Evolutionary conservation across 2,797 vertebrate species (phyloP).

Genomic region (Protonibea diacanthus): DNA sequence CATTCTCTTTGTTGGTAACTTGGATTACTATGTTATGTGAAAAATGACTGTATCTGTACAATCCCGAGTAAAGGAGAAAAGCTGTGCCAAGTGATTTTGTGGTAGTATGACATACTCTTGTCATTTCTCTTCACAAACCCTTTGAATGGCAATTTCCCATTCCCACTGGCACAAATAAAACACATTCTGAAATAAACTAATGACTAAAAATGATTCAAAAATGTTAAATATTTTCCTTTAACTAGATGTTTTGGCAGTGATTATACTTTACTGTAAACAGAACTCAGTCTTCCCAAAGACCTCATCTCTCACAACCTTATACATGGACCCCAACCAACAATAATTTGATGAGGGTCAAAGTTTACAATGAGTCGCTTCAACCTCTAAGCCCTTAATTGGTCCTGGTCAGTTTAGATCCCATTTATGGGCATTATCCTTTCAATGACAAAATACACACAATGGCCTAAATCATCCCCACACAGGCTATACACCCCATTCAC

Average conservation of each 20-base stretch:
- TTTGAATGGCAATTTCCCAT: not conserved
- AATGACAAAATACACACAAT: conserved; percentile 78
- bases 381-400: conserved; percentile 77
- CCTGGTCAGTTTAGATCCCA: conserved; percentile 75
- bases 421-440: conserved; percentile 77
- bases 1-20: not conserved
- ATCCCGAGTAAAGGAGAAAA: not conserved
- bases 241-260: not conserved
- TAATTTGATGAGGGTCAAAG: conserved; percentile 64
- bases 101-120: not conserved
- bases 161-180: not conserved
- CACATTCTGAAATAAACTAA: not conserved
- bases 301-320: not conserved
- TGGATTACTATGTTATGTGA: conserved; percentile 15
- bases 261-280: not conserved
- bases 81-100: not conserved
- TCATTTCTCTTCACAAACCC: not conserved
- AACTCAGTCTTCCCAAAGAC: conserved; percentile 10
- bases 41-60: conserved; percentile 1
- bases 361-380: conserved; percentile 64
- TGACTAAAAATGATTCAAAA: too few relatives aligned
- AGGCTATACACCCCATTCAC: conserved; percentile 67
- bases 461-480: conserved; percentile 61
- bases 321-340: conserved; percentile 31
- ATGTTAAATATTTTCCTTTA: not conserved